Conservation (phyloP, 2,113 vertebrate species). For the Grantiella picta region DNA sequence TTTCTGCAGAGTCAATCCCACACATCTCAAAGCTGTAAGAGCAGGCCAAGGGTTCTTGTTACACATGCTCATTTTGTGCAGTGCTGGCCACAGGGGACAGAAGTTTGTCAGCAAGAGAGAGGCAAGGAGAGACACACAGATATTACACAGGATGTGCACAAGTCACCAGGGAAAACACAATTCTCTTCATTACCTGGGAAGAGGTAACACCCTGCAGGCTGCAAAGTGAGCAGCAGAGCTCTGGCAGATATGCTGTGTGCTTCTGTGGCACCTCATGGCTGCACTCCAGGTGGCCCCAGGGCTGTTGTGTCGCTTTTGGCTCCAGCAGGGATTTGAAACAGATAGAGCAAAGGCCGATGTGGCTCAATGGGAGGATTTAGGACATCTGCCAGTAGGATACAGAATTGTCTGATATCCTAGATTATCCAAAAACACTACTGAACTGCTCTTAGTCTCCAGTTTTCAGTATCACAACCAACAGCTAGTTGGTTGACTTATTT, state of each 20-base stretch:
- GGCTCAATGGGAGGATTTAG: not conserved
- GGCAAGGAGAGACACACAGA: not conserved
- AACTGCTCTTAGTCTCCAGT: not conserved
- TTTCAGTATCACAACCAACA: not conserved
- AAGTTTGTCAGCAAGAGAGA: not conserved
- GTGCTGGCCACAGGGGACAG: not conserved
- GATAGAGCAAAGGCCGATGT: not conserved
- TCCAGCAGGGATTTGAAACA: not conserved
- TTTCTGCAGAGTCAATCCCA: not conserved
- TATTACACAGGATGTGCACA: not conserved
- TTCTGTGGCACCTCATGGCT: accelerated
- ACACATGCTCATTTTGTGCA: not conserved
- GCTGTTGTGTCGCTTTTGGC: not conserved
- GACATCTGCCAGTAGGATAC: not conserved
- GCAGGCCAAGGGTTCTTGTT: not conserved
- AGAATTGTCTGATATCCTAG: not conserved
- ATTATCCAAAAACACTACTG: not conserved
- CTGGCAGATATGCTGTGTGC: not conserved
- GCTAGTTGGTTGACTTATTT: not conserved
- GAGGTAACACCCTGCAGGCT: not conserved
- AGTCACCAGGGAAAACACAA: not conserved
- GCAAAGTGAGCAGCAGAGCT: not conserved
- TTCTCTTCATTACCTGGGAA: not conserved
- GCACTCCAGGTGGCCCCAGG: not conserved
- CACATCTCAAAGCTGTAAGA: not conserved